Base-by-base conservation (phyloP, 1,140 invertebrate genomes). In the Tyrophagus putrescentiae region DNA sequence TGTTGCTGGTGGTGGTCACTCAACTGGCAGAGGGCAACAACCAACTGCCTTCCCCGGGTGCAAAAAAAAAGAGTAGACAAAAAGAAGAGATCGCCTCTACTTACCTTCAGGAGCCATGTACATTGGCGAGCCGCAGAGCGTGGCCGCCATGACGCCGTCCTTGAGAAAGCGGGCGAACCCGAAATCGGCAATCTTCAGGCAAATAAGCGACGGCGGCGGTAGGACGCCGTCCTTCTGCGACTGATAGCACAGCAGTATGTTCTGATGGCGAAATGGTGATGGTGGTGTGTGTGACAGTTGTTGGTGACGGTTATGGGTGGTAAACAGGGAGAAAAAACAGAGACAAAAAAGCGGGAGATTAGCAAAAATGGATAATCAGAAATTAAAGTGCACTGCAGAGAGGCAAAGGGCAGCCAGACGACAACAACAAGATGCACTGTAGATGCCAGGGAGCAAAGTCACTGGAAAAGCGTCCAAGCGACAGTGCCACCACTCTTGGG, bases 141-240 rank as follows among this genome's bases (percentile, higher is more conserved):
- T 99, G 48, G 91, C 94, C 45, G 96, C 96, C 96, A 99, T 99
- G 18, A 94, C 91, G 50, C 95, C 96, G 73, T 98, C 95, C 74
- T 93, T 84, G 6, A 99, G 75, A 74, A 98, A 98, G 69, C 96
- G 78, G 29, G 96, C 96, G 77, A 99, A 99, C 21, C 96, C 96
- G 79, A 99, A 99, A 76, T 99, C 96, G 68, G 96, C 64, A 79
- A 78, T 67, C 34, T 98, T 98, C 13, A 98, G 78, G 52, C 81
- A 85, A 62, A 98, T 94, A 72, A 96, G 86, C 64, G 84, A 80
- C 41, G 91, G 87, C 58, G 84, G 81, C 23, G 92, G 89, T 18
- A 25, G 13, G 4, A 13, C 28, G 70, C 87, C 83, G 18, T 67
- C 69, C 33, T 71, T 71, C 11, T 44, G 23, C 4, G 36, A 33